These are phyloP conservation scores for silkworm (Bombyx mori) DNA, from an alignment of 1,140 invertebrate genomes.

Conservation along the genomic window ASM3026992v2 NC_085128.1:8907001-8907500, in stretches of 20 bases:
- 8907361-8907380: too few species aligned
- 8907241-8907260: constrained; percentile 28
- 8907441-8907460: too few species aligned
- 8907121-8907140: constrained; percentile 60
- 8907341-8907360: constrained; percentile 11
- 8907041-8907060: too few species aligned
- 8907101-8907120: constrained; percentile 26
- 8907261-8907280: constrained; percentile 29
- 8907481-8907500: too few species aligned
- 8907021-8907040: too few species aligned
- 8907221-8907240: constrained; percentile 26
- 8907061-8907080: too few species aligned
- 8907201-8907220: constrained; percentile 54
- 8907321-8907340: constrained; percentile 48
- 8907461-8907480: too few species aligned
- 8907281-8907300: constrained; percentile 50
- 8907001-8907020: too few species aligned
- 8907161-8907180: constrained; percentile 43
- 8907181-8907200: constrained; percentile 43
- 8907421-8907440: too few species aligned
- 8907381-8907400: too few species aligned
- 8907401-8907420: too few species aligned
- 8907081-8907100: neutral
- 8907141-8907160: constrained; percentile 61
- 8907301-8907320: constrained; percentile 54